Evolutionary conservation across 2,888 invertebrate genomes (phyloP).

Genomic region (Lepas anatifera): DNA sequence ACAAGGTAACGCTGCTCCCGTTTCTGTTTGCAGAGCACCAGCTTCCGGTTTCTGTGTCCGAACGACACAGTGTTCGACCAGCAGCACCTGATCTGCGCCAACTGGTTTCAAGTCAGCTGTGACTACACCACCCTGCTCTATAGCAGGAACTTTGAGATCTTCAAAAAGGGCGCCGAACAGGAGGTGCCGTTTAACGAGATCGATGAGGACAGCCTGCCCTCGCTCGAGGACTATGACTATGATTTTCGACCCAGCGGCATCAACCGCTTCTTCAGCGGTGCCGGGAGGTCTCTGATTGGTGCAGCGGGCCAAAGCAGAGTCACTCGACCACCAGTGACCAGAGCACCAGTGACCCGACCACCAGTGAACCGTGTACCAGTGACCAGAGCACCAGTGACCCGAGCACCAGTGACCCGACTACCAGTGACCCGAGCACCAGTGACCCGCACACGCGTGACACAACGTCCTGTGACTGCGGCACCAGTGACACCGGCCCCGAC

Average conservation of each 20-base stretch:
- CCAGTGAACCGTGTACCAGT: too few relatives aligned
- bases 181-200: neutral
- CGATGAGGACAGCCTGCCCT: neutral
- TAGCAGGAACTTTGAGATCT: conserved; percentile 19
- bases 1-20: neutral
- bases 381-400: too few relatives aligned
- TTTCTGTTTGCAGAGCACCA: conserved; percentile 45
- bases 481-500: too few relatives aligned
- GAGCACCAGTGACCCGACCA: neutral
- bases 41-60: conserved; percentile 77
- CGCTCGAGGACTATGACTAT: neutral
- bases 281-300: neutral
- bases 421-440: too few relatives aligned
- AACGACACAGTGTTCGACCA: conserved; percentile 68
- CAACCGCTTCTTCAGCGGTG: neutral
- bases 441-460: too few relatives aligned
- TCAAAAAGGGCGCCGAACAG: neutral
- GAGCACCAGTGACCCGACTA: too few relatives aligned
- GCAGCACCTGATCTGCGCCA: conserved; percentile 30
- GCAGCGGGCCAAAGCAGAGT: too few relatives aligned
- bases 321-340: neutral
- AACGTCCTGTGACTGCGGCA: too few relatives aligned
- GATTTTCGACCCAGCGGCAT: neutral
- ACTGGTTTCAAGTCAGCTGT: conserved; percentile 30
- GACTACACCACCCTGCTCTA: conserved; percentile 21